Percentiles rank a stretch among this genome's conserved stretches.
Evolutionary conservation across 2,113 vertebrate species (phyloP).

Genomic region (Melozone crissalis): DNA sequence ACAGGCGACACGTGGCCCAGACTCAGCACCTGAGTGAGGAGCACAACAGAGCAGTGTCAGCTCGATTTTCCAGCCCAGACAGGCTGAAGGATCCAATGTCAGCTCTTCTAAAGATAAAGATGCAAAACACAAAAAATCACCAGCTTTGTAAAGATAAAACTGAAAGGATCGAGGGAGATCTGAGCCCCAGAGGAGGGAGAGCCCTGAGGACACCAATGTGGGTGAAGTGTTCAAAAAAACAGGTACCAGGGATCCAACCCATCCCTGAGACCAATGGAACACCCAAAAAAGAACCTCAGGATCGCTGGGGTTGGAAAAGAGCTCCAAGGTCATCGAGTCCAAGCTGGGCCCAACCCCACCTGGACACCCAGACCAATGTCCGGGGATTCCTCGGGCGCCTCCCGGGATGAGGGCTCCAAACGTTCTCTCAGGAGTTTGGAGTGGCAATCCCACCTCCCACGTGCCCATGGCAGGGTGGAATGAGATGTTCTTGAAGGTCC

Average conservation of each 20-base stretch:
- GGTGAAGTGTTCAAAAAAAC: background rate
- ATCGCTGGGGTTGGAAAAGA: background rate
- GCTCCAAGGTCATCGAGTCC: background rate
- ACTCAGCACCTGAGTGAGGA: background rate
- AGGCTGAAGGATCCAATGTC: background rate
- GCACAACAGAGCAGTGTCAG: background rate
- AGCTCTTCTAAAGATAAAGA: background rate
- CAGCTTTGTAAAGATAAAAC: background rate
- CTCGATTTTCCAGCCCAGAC: background rate
- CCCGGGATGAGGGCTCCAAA: too few relatives aligned
- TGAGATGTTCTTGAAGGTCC: accelerated
- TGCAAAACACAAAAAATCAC: background rate
- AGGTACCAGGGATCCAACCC: too few relatives aligned
- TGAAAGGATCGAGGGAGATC: accelerated
- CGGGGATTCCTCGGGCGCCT: accelerated
- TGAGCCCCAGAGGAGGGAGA: background rate
- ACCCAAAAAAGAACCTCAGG: background rate
- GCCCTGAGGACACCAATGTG: background rate
- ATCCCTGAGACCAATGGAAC: background rate
- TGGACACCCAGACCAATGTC: accelerated
- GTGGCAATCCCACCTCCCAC: background rate
- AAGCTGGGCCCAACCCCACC: accelerated
- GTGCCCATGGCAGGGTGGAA: background rate
- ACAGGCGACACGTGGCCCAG: background rate
- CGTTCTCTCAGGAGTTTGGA: background rate